Evolutionary conservation across 2,797 vertebrate genomes (phyloP), one percentile per base, ranked within the genome.

Genomic region (Catostomus latipinnis): DNA sequence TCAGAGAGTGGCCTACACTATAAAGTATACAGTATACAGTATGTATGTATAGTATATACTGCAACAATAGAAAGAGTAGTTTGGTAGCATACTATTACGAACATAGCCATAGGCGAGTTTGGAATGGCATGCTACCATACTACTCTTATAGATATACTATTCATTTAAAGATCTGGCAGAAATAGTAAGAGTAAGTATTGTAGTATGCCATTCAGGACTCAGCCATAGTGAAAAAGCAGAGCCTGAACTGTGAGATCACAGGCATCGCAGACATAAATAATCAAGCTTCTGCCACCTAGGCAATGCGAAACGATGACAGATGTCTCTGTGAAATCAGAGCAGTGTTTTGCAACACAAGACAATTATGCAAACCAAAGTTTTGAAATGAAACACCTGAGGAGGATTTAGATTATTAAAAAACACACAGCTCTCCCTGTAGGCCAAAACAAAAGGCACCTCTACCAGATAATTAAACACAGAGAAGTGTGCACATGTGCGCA

Each of bases 311-410:
- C 8, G 34, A 80, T 75, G 71, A 66, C 67, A 79, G 76, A 81
- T 61, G 60, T 60, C 61, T 78, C 76, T 60, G 52, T 49, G 18
- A 70, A 82, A 70, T 63, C 63, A 68, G 58, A 60, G 12, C 34
- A 68, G 46, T 22, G 12, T 75, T 84, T 75, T 50, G 80, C 34
- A 81, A 72, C 67, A 60, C 54, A 67, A 71, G 13, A 76, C 61
- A 67, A 65, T 66, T 57, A 70, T 67, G 18, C 68, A 65, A 61
- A 76, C 67, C 1, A 58, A 66, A 48, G 18, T 74, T 62, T 74
- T 62, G 14, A 67, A 70, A 69, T 78, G 60, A 82, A 78, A 70
- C 63, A 63, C 71, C 61, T 57, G 62, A 78, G 62, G 71, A 78
- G 49, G 43, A 53, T 61, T 62, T 18, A 0, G 62, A 78, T 77